Base-by-base conservation (phyloP, 2,797 vertebrate species). In the Crenuchus spilurus region DNA sequence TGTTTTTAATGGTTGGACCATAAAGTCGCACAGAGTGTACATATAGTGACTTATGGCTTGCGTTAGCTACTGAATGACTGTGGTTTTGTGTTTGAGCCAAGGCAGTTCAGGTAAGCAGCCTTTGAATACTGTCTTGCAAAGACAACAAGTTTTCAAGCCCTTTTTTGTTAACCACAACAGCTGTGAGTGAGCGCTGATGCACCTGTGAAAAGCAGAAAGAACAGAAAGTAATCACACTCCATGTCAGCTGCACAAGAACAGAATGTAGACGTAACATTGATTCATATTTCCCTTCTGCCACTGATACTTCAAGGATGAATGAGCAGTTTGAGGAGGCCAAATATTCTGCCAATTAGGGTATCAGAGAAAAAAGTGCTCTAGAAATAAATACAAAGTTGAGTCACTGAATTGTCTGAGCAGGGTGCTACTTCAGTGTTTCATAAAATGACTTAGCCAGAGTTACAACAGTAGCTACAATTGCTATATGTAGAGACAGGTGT, bases 291-390 rank as follows among this genome's bases (percentile, higher is more conserved):
- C 63, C 33, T 42, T 1, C 7, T 55, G 20, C 10, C 16, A 58
- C 31, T 58, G 14, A 11, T 44, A 44, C 37, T 44, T 63, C 22
- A 28, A 62, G 39, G 30, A 65, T 73, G 49, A 57, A 74, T 18
- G 22, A 58, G 26, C 54, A 48, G n/a, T 7, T 14, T n/a, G 13
- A 13, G 9, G 28, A 48, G 61, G 20, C 6, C 30, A 57, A 46
- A 52, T 18, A 30, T n/a, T 4, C 30, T 72, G 20, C 16, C 18
- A 52, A 7, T 63, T 42, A 72, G 30, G 26, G 30, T 30, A 51
- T 6, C 6, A 30, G 28, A 20, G n/a, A n/a, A n/a, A n/a, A 51
- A 37, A 61, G 48, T 35, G 7, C 3, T 48, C 9, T 2, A 6
- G 8, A 60, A 39, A 28, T 30, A 69, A 33, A 55, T 4, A 22